phyloP scores from a whole-genome alignment of 1,140 invertebrate genomes.

The Plectrocnemia conspersa region DNA sequence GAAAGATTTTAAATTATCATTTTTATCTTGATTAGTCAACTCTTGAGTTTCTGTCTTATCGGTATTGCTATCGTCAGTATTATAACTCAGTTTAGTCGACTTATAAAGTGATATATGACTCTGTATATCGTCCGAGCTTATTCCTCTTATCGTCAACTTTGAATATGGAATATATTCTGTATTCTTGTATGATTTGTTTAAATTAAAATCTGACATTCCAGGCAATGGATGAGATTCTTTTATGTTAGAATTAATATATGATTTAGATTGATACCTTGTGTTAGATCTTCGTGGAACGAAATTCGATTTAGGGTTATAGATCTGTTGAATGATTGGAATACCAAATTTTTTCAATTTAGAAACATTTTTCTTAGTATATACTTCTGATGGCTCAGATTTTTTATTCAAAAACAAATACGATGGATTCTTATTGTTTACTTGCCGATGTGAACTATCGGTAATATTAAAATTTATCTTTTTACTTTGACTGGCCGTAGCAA shows the following conservation, averaged over 20 bases:
- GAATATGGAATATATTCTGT: slow-evolving; percentile 49
- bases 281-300: neutral
- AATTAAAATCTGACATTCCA: too few relatives aligned
- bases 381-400: neutral
- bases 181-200: slow-evolving; percentile 37
- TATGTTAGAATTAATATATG: too few relatives aligned
- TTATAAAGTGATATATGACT: slow-evolving; percentile 15
- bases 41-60: too few relatives aligned
- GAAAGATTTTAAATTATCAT: too few relatives aligned
- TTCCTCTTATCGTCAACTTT: slow-evolving; percentile 47
- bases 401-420: slow-evolving; percentile 13
- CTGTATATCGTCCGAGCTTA: slow-evolving; percentile 42
- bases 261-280: neutral
- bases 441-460: neutral
- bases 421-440: neutral
- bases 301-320: slow-evolving; percentile 28
- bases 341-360: slow-evolving; percentile 31
- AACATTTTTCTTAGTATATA: slow-evolving; percentile 18
- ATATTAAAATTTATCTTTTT: neutral
- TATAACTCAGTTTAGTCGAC: too few relatives aligned
- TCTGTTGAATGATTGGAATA: slow-evolving; percentile 29
- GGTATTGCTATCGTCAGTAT: too few relatives aligned
- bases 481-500: neutral
- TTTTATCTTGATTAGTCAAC: too few relatives aligned
- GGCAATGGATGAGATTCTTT: too few relatives aligned